A percentile compares a stretch with the other conserved stretches of the same genome.
Evolutionary conservation across 2,888 invertebrate genomes (phyloP).

Genomic region (Noctua janthina): DNA sequence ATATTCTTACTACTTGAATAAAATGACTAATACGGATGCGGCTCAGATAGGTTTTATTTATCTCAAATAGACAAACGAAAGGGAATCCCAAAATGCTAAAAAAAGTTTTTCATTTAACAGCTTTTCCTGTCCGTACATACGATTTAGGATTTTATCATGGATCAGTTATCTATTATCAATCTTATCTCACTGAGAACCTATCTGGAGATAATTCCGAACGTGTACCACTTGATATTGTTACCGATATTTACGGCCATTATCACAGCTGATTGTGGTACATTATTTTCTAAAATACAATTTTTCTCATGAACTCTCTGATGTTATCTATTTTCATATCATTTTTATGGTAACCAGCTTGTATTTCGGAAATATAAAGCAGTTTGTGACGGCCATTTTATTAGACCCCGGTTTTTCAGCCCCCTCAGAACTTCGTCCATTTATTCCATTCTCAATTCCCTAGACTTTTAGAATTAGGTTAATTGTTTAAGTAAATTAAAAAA

Average conservation of each 20-base stretch:
- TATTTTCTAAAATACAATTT: slow-evolving; percentile 2
- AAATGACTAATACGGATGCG: neutral
- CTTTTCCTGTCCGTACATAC: neutral
- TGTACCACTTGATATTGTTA: slow-evolving; percentile 73
- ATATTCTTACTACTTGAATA: neutral
- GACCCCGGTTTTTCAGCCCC: no score
- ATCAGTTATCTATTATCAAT: slow-evolving; percentile 62
- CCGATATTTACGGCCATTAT: slow-evolving; percentile 69
- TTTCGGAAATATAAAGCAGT: no score
- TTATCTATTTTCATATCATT: neutral
- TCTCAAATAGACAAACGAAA: neutral
- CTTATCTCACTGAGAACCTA: slow-evolving; percentile 66
- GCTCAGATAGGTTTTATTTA: neutral
- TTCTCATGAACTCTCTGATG: neutral
- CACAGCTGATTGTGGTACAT: slow-evolving; percentile 66
- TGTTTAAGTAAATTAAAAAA: neutral
- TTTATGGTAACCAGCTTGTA: neutral
- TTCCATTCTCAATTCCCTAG: no score
- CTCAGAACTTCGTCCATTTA: no score
- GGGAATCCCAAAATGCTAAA: neutral
- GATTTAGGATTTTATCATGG: slow-evolving; percentile 52
- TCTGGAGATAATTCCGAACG: slow-evolving; percentile 64
- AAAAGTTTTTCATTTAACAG: neutral
- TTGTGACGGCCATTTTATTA: no score
- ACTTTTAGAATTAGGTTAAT: no score